Base-by-base conservation (phyloP, 1,140 invertebrate genomes). In the Myzus persicae region DNA sequence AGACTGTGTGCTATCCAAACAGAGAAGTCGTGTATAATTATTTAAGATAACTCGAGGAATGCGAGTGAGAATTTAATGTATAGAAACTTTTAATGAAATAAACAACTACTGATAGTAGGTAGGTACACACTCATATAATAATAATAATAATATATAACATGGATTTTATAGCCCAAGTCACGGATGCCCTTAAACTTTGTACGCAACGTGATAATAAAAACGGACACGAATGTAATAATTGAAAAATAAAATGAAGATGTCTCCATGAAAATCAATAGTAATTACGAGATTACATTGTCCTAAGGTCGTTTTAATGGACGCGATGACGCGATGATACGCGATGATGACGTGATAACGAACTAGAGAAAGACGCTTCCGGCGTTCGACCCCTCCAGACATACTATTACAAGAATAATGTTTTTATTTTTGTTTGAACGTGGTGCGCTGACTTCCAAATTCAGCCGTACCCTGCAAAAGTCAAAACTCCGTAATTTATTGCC, bases 1-100 rank as follows among this genome's bases (percentile, higher is more conserved):
- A 85, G 59, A 76, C 3, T n/a, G 31, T 9, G 31, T 18, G 59
- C 5, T 76, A 51, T 51, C 48, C 48, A 0, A 7, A 51, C 20
- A n/a, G 31, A 76, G 42, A 40, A n/a, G 26, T 44, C 40, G 84
- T 85, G 84, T 44, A 44, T 31, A 84, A 84, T 84, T 84, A 84
- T 40, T 85, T 42, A 40, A 14, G 42, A 85, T 44, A 44, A 85
- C 8, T 42, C 4, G 22, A 81, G 81, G 31, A 9, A 31, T n/a
- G 84, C 20, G n/a, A 46, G 31, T 85, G 26, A 85, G 82, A 84
- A 84, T 42, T 26, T 26, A 82, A 40, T 76, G 38, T 11, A 40
- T 84, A 76, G n/a, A 76, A n/a, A n/a, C n/a, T 76, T 76, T 76
- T 76, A 76, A 76, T 76, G 31, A 76, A 76, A 82, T 82, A 82